A percentile compares a stretch with the other conserved stretches of the same genome.
phyloP scores from a whole-genome alignment of 2,888 invertebrate genomes.

The Lobophora halterata region DNA sequence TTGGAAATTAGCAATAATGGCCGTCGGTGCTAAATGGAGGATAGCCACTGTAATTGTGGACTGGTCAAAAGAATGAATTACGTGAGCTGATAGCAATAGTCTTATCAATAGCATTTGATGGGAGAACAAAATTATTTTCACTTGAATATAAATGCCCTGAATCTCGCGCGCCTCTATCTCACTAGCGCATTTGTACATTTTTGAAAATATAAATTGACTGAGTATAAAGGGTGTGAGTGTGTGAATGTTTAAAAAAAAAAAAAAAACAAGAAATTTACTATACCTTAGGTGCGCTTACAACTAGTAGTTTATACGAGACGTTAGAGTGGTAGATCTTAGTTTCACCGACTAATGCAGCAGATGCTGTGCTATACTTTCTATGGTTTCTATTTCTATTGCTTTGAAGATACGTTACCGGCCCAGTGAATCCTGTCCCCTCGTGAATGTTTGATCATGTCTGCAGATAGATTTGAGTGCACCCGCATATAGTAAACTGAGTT shows the following conservation, averaged over 20 bases:
- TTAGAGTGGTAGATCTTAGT: no score
- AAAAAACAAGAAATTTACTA: no score
- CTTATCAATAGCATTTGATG: constrained; percentile 1
- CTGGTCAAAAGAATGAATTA: constrained; percentile 33
- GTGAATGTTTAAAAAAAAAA: no score
- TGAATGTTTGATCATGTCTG: constrained; percentile 65
- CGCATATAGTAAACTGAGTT: constrained; percentile 61
- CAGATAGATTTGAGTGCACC: constrained; percentile 67
- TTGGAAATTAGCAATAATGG: constrained; percentile 44
- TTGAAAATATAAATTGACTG: no score
- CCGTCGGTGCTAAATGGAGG: constrained; percentile 50
- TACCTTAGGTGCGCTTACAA: no score
- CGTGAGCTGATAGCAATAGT: constrained; percentile 30
- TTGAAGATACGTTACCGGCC: constrained; percentile 36
- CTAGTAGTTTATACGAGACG: no score
- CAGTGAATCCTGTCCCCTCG: constrained; percentile 47
- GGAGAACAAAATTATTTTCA: background rate
- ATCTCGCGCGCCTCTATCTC: no score
- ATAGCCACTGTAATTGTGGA: constrained; percentile 44
- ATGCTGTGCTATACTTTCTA: constrained; percentile 1
- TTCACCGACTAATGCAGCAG: no score
- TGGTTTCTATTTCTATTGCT: constrained; percentile 28
- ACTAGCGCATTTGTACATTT: no score
- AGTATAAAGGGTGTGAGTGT: no score
- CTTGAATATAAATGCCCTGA: no score